phyloP scores from a whole-genome alignment of 2,888 invertebrate genomes.

The Coecobrya sp. region DNA sequence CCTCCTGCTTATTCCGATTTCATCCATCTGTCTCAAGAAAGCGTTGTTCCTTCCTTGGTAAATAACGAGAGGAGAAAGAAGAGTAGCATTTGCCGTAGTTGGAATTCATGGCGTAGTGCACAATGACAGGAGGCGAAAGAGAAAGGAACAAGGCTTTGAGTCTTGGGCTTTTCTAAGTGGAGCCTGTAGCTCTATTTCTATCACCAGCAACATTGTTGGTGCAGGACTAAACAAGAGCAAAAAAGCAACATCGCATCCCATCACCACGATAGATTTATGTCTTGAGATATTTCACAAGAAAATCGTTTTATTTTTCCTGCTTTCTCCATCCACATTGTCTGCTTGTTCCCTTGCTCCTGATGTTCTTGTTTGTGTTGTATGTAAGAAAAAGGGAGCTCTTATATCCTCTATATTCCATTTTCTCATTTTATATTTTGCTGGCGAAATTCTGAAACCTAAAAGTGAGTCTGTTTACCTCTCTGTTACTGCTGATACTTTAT shows the following conservation, averaged over 20 bases:
- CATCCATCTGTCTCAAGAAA: conserved; percentile 28
- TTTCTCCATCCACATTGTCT: not conserved
- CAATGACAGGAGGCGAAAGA: conserved; percentile 22
- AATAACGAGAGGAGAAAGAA: conserved; percentile 12
- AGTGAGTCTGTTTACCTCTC: too few species aligned
- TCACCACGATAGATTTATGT: conserved; percentile 74
- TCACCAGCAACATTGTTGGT: not conserved
- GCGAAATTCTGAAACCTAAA: not conserved
- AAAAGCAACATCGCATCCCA: conserved; percentile 25
- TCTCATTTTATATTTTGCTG: not conserved
- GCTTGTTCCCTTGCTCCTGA: not conserved
- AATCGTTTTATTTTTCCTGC: conserved; percentile 65
- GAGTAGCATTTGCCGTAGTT: not conserved
- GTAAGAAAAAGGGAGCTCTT: not conserved
- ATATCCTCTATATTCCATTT: not conserved
- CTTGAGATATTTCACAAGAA: conserved; percentile 68
- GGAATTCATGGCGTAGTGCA: conserved; percentile 23
- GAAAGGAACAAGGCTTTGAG: conserved; percentile 9
- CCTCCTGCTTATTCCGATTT: not conserved
- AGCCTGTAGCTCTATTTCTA: not conserved
- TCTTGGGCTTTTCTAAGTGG: not conserved
- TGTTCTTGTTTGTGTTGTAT: not conserved
- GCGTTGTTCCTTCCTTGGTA: not conserved
- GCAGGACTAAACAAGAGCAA: conserved; percentile 21
- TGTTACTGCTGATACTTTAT: not conserved